Base-by-base conservation (phyloP, 2,797 vertebrate species). In the Cyprinodon diabolis region DNA sequence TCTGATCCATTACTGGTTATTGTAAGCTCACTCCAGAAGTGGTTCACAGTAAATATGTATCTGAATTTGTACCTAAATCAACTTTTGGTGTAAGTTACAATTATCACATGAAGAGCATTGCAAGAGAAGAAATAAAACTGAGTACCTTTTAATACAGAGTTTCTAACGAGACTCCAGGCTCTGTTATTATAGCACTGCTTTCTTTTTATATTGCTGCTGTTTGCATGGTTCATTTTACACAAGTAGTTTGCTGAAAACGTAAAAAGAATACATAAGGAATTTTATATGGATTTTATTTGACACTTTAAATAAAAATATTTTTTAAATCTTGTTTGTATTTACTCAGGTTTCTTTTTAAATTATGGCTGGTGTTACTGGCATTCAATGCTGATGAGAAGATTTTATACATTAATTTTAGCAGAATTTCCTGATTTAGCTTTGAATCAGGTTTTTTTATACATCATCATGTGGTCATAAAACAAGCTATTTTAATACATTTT, bases 151-250 rank as follows among this genome's bases (percentile, higher is more conserved):
- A 76, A 69, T 56, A 17, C 77, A 21, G 10, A 85, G 25, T 67
- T 80, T 78, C 55, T 58, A 67, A 52, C 40, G 71, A 77, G 25
- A 84, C 40, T 75, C 25, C 55, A 71, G 54, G 84, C 78, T 79
- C 63, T 74, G 57, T 81, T 71, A 77, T 66, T 73, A 40, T 74
- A 81, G 74, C 84, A 89, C 76, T 89, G 69, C 85, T 83, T 89
- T 63, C 23, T 30, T 69, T 69, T 82, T 68, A 80, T 76, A 66
- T 67, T 69, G 66, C 70, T 84, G 67, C 72, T 79, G 54, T 78
- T 79, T 73, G 67, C 63, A 71, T 74, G 54, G 75, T 78, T 83
- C 69, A 75, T 77, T 79, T 72, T 74, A 10, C 67, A 72, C 75
- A 43, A 43, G 13, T 25, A 54, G 67, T 80, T 69, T 76, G 11